A percentile compares a stretch with the other conserved stretches of the same genome.
phyloP scores from a whole-genome alignment of 2,888 invertebrate genomes.

The Drymonia ruficornis region DNA sequence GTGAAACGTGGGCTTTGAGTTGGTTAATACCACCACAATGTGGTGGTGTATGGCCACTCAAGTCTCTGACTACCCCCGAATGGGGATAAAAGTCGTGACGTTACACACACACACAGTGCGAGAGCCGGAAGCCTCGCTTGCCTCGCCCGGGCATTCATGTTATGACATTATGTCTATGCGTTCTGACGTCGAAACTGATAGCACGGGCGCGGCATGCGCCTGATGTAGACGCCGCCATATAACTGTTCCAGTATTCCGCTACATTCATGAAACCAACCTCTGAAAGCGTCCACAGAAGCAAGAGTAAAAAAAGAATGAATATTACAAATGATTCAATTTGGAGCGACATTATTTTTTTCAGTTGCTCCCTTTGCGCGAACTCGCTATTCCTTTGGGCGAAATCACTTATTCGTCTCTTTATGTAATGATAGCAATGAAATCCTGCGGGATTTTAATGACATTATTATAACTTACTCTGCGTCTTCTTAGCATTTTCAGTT shows the following conservation, averaged over 20 bases:
- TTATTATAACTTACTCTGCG: constrained; percentile 14
- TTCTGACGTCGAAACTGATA: too few species aligned
- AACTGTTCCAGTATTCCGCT: not conserved
- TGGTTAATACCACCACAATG: too few species aligned
- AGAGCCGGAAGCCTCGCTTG: too few species aligned
- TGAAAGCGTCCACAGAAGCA: constrained; percentile 61
- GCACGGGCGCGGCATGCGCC: too few species aligned
- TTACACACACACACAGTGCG: too few species aligned
- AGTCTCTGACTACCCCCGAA: too few species aligned
- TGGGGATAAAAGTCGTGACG: too few species aligned
- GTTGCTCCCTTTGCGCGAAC: constrained; percentile 55
- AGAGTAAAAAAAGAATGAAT: constrained; percentile 71
- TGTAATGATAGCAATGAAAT: constrained; percentile 61
- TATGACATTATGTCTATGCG: too few species aligned
- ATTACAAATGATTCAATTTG: constrained; percentile 80
- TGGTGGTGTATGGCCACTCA: too few species aligned
- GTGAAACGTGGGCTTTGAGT: too few species aligned
- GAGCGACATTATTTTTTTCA: constrained; percentile 74
- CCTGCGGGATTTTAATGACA: constrained; percentile 44
- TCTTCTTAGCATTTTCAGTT: constrained; percentile 1
- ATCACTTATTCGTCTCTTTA: constrained; percentile 64
- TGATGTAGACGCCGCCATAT: too few species aligned
- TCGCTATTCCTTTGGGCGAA: constrained; percentile 64
- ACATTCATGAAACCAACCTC: constrained; percentile 37
- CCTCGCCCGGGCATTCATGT: too few species aligned